Conservation (phyloP, 64 coral and sea anemone species). For the Platygyra sinensis region DNA sequence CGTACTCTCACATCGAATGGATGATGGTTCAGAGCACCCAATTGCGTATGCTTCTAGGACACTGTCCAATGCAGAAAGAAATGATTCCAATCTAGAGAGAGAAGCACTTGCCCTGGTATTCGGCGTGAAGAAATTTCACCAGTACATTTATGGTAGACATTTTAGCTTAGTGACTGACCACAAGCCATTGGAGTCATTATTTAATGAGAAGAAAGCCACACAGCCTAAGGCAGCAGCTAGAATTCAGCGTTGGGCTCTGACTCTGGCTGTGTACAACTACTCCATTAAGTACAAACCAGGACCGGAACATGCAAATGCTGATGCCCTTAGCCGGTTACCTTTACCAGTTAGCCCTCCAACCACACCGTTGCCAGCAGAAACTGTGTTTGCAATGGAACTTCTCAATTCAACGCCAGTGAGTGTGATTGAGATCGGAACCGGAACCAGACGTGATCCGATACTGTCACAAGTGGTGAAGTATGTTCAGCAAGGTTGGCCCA, state of each 20-base stretch:
- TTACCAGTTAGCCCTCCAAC: not conserved
- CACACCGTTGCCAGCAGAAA: slow-evolving; percentile 1
- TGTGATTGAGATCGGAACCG: slow-evolving; percentile 2
- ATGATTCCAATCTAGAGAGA: slow-evolving; percentile 1
- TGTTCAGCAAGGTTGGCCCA: not conserved
- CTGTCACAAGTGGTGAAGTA: slow-evolving; percentile 19
- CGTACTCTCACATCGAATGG: too few species aligned
- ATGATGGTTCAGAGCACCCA: too few species aligned
- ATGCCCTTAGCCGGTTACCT: not conserved
- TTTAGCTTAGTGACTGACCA: slow-evolving; percentile 2
- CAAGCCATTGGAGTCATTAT: not conserved
- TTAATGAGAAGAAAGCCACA: slow-evolving; percentile 13
- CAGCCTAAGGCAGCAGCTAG: not conserved
- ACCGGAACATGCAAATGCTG: not conserved
- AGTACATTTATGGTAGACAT: not conserved
- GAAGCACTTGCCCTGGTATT: not conserved
- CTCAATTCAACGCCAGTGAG: not conserved
- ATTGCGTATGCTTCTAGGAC: slow-evolving; percentile 26
- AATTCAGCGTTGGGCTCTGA: slow-evolving; percentile 29
- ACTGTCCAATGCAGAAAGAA: slow-evolving; percentile 41
- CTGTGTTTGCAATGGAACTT: not conserved
- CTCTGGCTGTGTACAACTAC: slow-evolving; percentile 51
- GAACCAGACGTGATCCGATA: slow-evolving; percentile 21
- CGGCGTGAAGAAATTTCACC: slow-evolving; percentile 28
- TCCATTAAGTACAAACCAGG: slow-evolving; percentile 58